These are phyloP conservation scores for Halictus rubicundus DNA, from an alignment of 1,140 invertebrate genomes.

Conservation along the genomic window DNA sequence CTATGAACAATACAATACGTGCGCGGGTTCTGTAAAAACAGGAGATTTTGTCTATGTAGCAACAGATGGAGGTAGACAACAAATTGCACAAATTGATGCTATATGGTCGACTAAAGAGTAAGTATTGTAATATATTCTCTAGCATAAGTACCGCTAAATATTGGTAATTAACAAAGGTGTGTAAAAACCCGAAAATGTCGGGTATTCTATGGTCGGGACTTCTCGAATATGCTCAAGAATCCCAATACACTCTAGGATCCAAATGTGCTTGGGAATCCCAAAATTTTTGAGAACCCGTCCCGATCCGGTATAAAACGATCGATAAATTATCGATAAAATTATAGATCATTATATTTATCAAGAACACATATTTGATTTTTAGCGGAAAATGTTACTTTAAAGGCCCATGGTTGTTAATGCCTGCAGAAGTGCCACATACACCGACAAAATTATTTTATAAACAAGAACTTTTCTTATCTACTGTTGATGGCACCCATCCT, in stretches of 20 bases:
- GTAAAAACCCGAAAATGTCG: too few species aligned
- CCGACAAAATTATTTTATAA: slow-evolving; percentile 93
- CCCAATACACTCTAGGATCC: too few species aligned
- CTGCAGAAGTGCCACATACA: slow-evolving; percentile 90
- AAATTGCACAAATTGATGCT: slow-evolving; percentile 96
- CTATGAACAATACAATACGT: slow-evolving; percentile 95
- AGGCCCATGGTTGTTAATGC: slow-evolving; percentile 95
- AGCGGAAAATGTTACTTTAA: slow-evolving; percentile 94
- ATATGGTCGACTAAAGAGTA: slow-evolving; percentile 95
- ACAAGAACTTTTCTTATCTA: slow-evolving; percentile 96
- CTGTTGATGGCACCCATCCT: slow-evolving; percentile 94
- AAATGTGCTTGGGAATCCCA: too few species aligned
- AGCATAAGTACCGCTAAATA: background rate
- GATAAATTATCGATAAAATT: too few species aligned
- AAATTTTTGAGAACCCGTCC: too few species aligned
- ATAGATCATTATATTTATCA: background rate
- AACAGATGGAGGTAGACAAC: slow-evolving; percentile 91
- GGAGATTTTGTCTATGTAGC: slow-evolving; percentile 97
- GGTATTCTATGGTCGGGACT: too few species aligned
- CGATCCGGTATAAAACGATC: too few species aligned
- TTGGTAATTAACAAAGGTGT: too few species aligned
- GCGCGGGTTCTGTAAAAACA: slow-evolving; percentile 90
- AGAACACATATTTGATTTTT: slow-evolving; percentile 71
- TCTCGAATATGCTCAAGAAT: too few species aligned
- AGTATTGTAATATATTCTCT: slow-evolving; percentile 71